Percentiles rank a stretch among this genome's conserved stretches.
Evolutionary conservation across 2,888 invertebrate genomes (phyloP).

Genomic region (Osmoderma eremita): DNA sequence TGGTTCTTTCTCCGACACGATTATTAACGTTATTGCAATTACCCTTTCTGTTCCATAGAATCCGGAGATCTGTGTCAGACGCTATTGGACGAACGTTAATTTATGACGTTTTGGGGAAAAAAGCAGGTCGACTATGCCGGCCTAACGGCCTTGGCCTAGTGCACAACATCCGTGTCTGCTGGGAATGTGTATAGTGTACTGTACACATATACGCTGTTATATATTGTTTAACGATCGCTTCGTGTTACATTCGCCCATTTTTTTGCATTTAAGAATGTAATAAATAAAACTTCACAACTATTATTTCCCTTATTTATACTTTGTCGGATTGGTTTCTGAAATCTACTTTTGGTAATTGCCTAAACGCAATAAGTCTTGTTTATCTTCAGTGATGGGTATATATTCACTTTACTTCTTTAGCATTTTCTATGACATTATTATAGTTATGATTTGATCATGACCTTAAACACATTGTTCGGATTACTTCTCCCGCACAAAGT

Average conservation of each 20-base stretch:
- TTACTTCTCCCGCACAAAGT: no score
- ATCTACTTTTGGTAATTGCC: no score
- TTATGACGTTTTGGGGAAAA: slow-evolving; percentile 35
- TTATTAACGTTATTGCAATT: slow-evolving; percentile 24
- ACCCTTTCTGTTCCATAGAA: slow-evolving; percentile 20
- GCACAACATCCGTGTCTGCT: slow-evolving; percentile 35
- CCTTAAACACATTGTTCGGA: no score
- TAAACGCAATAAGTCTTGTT: no score
- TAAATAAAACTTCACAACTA: no score
- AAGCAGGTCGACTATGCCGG: slow-evolving; percentile 30
- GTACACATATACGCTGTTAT: slow-evolving; percentile 7
- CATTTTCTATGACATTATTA: no score
- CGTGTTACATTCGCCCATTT: slow-evolving; percentile 14
- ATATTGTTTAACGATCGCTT: slow-evolving; percentile 24
- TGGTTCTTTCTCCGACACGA: slow-evolving; percentile 16
- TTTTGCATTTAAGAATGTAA: slow-evolving; percentile 8
- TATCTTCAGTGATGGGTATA: no score
- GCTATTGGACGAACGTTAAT: slow-evolving; percentile 30
- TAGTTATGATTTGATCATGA: no score
- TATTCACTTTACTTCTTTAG: no score
- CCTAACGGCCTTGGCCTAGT: slow-evolving; percentile 37
- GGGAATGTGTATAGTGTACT: neutral
- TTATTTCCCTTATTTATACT: no score
- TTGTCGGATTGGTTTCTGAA: no score
- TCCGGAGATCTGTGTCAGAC: slow-evolving; percentile 33